phyloP scores from a whole-genome alignment of 2,797 vertebrate genomes.

The Loriculus beryllinus region DNA sequence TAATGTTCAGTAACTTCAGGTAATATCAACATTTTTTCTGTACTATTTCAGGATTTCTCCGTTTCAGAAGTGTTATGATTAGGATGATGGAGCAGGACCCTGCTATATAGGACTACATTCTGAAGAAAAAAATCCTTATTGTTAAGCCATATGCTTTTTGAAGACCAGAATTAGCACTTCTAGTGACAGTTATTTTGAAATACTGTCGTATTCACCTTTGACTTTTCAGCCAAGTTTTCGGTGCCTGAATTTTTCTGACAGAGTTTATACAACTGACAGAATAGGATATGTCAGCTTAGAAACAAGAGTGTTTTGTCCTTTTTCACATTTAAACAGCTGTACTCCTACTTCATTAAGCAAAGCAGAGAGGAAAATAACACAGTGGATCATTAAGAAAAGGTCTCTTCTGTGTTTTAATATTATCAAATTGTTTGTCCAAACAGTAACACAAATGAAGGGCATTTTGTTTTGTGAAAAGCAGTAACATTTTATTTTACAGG shows the following conservation, averaged over 20 bases:
- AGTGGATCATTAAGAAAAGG: not conserved
- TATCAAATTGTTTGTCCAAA: not conserved
- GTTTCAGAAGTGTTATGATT: not conserved
- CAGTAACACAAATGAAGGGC: not conserved
- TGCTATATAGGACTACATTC: not conserved
- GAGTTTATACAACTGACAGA: not conserved
- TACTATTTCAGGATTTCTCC: not conserved
- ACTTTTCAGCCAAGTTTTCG: not conserved
- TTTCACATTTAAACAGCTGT: not conserved
- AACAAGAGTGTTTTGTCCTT: not conserved
- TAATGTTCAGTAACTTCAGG: not conserved
- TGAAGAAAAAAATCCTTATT: not conserved
- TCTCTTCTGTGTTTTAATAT: not conserved
- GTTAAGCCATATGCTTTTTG: not conserved
- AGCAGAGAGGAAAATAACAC: not conserved
- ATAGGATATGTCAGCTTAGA: not conserved
- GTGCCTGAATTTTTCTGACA: not conserved
- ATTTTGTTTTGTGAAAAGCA: not conserved
- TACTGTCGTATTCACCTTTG: not conserved
- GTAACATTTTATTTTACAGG: not conserved
- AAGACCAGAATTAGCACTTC: not conserved
- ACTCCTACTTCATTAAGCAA: not conserved
- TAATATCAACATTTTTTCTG: not conserved
- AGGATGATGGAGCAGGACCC: not conserved
- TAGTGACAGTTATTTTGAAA: not conserved